Evolutionary conservation across 2,113 vertebrate genomes (phyloP).

Genomic region (Apeltes quadracus): DNA sequence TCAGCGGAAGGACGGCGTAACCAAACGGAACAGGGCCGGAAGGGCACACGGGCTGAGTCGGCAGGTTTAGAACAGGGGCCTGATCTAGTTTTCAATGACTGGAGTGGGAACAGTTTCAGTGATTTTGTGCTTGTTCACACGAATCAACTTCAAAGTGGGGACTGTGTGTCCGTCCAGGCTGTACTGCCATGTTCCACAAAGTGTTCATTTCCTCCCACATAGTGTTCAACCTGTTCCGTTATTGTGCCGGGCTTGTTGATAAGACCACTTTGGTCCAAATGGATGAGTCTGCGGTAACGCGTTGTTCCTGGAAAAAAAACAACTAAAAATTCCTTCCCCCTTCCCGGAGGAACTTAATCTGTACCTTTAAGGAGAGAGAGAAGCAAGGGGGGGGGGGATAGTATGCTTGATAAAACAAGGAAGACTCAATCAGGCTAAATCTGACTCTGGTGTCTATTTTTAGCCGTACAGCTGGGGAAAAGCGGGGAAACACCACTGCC

Average conservation of each 20-base stretch:
- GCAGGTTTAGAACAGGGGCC: constrained; percentile 15
- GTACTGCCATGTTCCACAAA: not conserved
- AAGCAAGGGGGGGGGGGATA: constrained; percentile 7
- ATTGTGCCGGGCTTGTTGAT: constrained; percentile 32
- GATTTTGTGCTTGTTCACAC: constrained; percentile 21
- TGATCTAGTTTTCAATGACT: constrained; percentile 13
- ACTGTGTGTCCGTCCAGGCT: constrained; percentile 27
- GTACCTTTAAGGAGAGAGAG: constrained; percentile 16
- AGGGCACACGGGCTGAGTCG: constrained; percentile 32
- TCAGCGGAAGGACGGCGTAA: constrained; percentile 17
- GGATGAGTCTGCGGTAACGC: constrained; percentile 23
- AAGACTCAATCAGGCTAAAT: constrained; percentile 61
- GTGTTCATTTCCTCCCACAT: constrained; percentile 28
- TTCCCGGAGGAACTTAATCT: constrained; percentile 33
- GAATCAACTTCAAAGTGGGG: constrained; percentile 1
- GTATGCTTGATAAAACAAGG: constrained; percentile 50
- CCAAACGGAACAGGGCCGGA: constrained; percentile 17
- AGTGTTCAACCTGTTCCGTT: constrained; percentile 27
- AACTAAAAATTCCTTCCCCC: constrained; percentile 14
- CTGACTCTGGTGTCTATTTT: constrained; percentile 66
- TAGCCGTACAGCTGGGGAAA: constrained; percentile 63
- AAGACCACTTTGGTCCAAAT: constrained; percentile 16
- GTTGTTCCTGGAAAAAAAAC: constrained; percentile 34
- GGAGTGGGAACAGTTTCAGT: constrained; percentile 4
- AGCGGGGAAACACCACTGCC: constrained; percentile 56